Evolutionary conservation across 2,113 vertebrate species (phyloP).

Genomic region (Meleagris gallopavo): DNA sequence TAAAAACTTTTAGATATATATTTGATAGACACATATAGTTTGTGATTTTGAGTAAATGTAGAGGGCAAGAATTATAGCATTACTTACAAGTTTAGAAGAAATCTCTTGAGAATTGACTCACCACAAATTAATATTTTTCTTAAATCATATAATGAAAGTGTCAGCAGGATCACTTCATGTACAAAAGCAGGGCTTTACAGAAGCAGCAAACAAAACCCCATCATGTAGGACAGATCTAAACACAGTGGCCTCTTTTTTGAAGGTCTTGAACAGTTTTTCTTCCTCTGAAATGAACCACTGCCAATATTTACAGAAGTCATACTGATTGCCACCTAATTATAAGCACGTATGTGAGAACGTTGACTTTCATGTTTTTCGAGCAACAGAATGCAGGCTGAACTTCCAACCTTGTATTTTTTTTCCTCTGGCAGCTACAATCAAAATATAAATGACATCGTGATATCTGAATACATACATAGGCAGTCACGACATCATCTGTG

Average conservation of each 20-base stretch:
- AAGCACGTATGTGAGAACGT: not conserved
- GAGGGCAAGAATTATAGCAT: not conserved
- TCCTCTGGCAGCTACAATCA: not conserved
- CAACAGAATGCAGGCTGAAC: not conserved
- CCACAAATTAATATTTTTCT: not conserved
- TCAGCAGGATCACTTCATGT: not conserved
- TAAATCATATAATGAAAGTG: not conserved
- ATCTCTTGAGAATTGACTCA: not conserved
- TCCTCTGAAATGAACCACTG: not conserved
- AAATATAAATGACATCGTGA: not conserved
- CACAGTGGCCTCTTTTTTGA: not conserved
- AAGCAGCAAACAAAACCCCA: not conserved
- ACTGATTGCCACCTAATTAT: not conserved
- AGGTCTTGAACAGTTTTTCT: not conserved
- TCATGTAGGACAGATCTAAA: not conserved
- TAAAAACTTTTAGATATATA: not conserved
- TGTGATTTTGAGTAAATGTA: not conserved
- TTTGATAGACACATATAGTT: not conserved
- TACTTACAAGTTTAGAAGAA: not conserved
- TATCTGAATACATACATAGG: not conserved
- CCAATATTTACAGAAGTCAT: not conserved
- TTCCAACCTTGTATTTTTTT: not conserved
- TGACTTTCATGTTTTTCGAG: not conserved
- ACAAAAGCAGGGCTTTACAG: not conserved
- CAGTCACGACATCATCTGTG: not conserved